Evolutionary conservation across 2,113 vertebrate species (phyloP).

Genomic region (Thunnus maccoyii): DNA sequence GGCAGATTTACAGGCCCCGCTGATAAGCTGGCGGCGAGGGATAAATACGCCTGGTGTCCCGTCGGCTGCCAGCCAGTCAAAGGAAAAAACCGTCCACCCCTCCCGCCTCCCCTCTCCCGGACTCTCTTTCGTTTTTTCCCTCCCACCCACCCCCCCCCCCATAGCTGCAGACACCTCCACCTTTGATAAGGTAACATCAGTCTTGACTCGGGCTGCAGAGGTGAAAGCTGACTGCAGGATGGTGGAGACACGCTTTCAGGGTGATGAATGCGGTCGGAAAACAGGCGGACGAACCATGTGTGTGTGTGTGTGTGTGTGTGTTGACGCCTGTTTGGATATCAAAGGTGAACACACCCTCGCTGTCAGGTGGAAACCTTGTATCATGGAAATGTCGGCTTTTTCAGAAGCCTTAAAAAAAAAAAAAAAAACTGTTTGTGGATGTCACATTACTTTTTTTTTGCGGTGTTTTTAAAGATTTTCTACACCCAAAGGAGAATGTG

Average conservation of each 20-base stretch:
- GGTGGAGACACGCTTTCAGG: conserved; percentile 89
- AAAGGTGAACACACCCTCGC: conserved; percentile 50
- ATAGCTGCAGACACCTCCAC: conserved; percentile 85
- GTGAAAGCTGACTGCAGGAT: conserved; percentile 92
- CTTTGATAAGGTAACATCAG: conserved; percentile 90
- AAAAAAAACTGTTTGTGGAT: background rate
- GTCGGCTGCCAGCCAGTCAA: conserved; percentile 82
- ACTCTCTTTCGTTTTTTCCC: conserved; percentile 18
- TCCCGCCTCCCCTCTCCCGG: conserved; percentile 11
- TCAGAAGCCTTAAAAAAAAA: background rate
- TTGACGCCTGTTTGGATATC: conserved; percentile 67
- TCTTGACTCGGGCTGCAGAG: conserved; percentile 88
- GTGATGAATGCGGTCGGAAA: conserved; percentile 90
- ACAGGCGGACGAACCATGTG: conserved; percentile 9
- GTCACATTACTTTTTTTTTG: too few species aligned
- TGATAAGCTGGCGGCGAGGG: conserved; percentile 76
- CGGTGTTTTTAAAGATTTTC: background rate
- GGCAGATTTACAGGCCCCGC: conserved; percentile 80
- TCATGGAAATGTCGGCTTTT: conserved; percentile 34
- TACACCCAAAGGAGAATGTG: background rate
- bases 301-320: conserved; percentile 29
- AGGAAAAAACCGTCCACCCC: conserved; percentile 71
- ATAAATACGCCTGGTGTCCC: conserved; percentile 73
- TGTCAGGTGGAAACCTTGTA: conserved; percentile 47
- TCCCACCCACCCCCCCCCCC: conserved; percentile 66